Percentiles rank a stretch among this genome's conserved stretches.
These are phyloP conservation scores for Nycticryphes semicollaris DNA, from an alignment of 2,113 vertebrate species.

Conservation along the genomic window DNA sequence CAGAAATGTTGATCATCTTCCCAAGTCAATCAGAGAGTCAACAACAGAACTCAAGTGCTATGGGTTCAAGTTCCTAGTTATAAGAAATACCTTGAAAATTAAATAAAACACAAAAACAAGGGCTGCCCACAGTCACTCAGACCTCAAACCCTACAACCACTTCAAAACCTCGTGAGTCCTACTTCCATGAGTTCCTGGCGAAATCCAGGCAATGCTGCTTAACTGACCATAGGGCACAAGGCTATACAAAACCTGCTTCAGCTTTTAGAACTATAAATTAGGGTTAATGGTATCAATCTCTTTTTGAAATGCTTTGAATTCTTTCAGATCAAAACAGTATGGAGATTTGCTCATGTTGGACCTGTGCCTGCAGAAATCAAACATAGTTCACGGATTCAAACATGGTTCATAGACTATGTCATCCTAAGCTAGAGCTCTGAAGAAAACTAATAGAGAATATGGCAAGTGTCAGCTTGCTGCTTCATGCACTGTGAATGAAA, in stretches of 20 bases:
- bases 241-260: not conserved
- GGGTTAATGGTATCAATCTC: not conserved
- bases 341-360: not conserved
- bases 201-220: not conserved
- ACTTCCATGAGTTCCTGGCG: not conserved
- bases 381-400: not conserved
- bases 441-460: constrained; percentile 50
- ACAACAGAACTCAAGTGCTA: not conserved
- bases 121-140: not conserved
- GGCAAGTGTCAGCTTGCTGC: constrained; percentile 54
- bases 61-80: not conserved
- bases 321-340: not conserved
- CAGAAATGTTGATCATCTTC: not conserved
- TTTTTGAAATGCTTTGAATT: not conserved
- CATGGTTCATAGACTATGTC: constrained; percentile 28
- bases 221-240: not conserved
- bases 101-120: not conserved
- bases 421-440: constrained; percentile 18
- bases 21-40: not conserved
- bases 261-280: not conserved
- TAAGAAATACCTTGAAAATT: not conserved
- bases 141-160: not conserved
- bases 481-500: constrained; percentile 68
- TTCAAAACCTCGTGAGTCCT: not conserved
- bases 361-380: not conserved